phyloP scores from a whole-genome alignment of 2,888 invertebrate genomes.

The Pseudoips prasinana region DNA sequence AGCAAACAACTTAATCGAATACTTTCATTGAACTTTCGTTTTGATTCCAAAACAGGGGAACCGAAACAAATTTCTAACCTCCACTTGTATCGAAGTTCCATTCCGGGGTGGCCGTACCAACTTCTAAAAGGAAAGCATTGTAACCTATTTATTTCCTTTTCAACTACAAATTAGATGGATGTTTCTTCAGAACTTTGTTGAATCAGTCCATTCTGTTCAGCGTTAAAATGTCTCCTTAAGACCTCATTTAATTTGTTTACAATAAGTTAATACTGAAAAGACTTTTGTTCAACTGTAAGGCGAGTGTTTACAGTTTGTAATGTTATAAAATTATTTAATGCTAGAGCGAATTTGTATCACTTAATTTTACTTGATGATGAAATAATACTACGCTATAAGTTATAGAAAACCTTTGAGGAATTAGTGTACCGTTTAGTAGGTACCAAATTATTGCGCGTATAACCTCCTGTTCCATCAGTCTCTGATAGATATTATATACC shows the following conservation, averaged over 20 bases:
- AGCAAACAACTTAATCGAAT: not conserved
- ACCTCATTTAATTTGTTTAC: not conserved
- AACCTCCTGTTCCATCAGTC: too few relatives aligned
- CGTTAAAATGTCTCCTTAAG: not conserved
- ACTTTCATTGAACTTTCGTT: constrained; percentile 3
- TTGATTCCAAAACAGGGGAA: constrained; percentile 8
- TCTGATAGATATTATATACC: too few relatives aligned
- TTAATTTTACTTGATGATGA: too few relatives aligned
- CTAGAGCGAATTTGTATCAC: too few relatives aligned
- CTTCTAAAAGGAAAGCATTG: constrained; percentile 62
- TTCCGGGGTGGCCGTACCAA: constrained; percentile 9
- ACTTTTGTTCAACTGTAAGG: too few relatives aligned
- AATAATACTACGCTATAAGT: too few relatives aligned
- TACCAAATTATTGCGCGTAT: too few relatives aligned
- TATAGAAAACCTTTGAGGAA: too few relatives aligned
- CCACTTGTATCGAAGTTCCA: constrained; percentile 12
- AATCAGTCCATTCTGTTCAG: constrained; percentile 28
- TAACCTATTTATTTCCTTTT: constrained; percentile 59
- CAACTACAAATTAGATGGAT: constrained; percentile 54
- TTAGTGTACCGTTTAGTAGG: too few relatives aligned
- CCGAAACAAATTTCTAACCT: constrained; percentile 8
- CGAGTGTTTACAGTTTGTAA: too few relatives aligned
- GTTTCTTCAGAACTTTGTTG: constrained; percentile 43
- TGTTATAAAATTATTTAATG: too few relatives aligned
- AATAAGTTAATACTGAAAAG: not conserved